phyloP scores from a whole-genome alignment of 2,888 invertebrate genomes.

The Homarus gammarus region DNA sequence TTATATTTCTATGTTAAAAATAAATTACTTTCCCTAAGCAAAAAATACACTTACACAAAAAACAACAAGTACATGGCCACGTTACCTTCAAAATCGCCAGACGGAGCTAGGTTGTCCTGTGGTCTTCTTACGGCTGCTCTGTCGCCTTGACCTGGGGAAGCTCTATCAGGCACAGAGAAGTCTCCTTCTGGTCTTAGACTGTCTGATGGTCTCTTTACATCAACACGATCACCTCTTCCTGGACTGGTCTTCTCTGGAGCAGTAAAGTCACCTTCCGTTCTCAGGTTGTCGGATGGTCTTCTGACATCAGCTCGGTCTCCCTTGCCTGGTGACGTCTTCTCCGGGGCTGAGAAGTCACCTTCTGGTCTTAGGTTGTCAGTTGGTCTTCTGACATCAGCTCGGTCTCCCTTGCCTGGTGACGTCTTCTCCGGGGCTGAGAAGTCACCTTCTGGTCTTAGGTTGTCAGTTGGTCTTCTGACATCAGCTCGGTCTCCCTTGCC shows the following conservation, averaged over 20 bases:
- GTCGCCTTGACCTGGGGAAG: constrained; percentile 33
- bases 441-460: constrained; percentile 79
- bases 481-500: constrained; percentile 68
- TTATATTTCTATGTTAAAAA: too few relatives aligned
- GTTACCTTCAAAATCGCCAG: constrained; percentile 68
- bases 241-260: constrained; percentile 46
- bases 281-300: constrained; percentile 69
- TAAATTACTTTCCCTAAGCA: too few relatives aligned
- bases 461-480: constrained; percentile 69
- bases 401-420: constrained; percentile 61
- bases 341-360: constrained; percentile 79
- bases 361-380: constrained; percentile 79
- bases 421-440: constrained; percentile 78
- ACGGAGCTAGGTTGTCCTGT: constrained; percentile 72
- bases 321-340: constrained; percentile 50
- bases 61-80: too few relatives aligned
- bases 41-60: too few relatives aligned
- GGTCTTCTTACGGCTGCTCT: constrained; percentile 27
- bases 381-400: constrained; percentile 66
- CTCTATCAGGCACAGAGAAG: constrained; percentile 55
- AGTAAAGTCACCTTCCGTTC: constrained; percentile 81
- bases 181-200: constrained; percentile 70
- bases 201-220: constrained; percentile 63
- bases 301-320: constrained; percentile 72
- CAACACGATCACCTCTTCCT: constrained; percentile 59